These are phyloP conservation scores for Holothuria glaberrima DNA, from an alignment of 35 echinoderm and acorn worm species.

Conservation along the genomic window DNA sequence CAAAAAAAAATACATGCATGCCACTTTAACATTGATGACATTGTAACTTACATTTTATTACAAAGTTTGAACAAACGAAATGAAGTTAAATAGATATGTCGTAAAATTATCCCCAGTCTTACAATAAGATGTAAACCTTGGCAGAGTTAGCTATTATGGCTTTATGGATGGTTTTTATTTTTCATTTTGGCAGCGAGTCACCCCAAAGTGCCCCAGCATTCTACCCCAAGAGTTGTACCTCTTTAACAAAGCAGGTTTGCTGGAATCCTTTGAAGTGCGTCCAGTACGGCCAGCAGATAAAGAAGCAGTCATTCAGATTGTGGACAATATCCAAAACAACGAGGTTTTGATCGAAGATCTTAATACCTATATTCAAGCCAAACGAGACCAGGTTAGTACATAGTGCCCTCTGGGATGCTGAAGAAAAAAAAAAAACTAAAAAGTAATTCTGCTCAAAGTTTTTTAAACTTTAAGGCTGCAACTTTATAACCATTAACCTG, in stretches of 20 bases:
- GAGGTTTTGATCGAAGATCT: constrained; percentile 80
- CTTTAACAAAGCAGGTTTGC: constrained; percentile 81
- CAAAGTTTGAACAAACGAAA: too few species aligned
- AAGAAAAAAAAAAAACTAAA: too few species aligned
- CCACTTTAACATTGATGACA: too few species aligned
- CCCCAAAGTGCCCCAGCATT: constrained; percentile 93
- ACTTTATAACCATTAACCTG: too few species aligned
- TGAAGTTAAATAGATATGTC: too few species aligned
- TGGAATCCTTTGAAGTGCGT: constrained; percentile 88
- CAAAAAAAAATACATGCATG: too few species aligned
- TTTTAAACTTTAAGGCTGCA: too few species aligned
- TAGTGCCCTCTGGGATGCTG: too few species aligned
- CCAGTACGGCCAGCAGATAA: constrained; percentile 71
- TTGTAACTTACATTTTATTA: too few species aligned
- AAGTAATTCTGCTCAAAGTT: too few species aligned
- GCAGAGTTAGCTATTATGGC: not conserved
- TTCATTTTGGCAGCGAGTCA: constrained; percentile 62
- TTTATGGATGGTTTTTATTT: not conserved
- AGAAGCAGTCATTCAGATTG: constrained; percentile 53
- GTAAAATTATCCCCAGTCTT: too few species aligned
- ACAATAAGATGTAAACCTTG: not conserved
- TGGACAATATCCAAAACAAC: constrained; percentile 75
- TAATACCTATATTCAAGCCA: constrained; percentile 78
- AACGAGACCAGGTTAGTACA: constrained; percentile 77
- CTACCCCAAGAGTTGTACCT: constrained; percentile 96